Conservation (phyloP, 1,140 invertebrate genomes). For the Achroia grisella region DNA sequence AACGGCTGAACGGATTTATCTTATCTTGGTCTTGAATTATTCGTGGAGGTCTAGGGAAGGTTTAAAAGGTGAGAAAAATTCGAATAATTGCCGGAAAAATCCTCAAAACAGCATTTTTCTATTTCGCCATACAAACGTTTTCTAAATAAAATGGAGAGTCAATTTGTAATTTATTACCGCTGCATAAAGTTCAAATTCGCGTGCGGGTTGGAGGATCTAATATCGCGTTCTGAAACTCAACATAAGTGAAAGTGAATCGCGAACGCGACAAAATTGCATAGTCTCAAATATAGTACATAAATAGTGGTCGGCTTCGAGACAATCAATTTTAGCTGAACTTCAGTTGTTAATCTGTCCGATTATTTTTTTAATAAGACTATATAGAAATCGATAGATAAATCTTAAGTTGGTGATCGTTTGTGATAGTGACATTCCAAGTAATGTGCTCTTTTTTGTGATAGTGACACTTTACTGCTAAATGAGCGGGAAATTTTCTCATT, state of each 20-base stretch:
- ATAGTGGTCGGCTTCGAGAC: neutral
- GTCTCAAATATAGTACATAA: neutral
- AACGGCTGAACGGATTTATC: neutral
- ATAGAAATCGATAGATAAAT: neutral
- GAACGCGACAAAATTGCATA: neutral
- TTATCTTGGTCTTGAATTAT: neutral
- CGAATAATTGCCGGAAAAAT: neutral
- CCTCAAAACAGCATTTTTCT: too few species aligned
- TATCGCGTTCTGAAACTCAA: neutral
- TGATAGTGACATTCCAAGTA: slow-evolving; percentile 20
- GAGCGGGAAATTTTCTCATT: slow-evolving; percentile 16
- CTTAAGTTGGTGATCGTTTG: slow-evolving; percentile 13
- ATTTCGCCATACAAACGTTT: neutral
- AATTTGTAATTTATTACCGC: slow-evolving; percentile 1
- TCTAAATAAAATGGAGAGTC: slow-evolving; percentile 13
- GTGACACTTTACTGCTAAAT: slow-evolving; percentile 18
- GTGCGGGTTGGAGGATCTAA: neutral
- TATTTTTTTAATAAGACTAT: slow-evolving; percentile 1
- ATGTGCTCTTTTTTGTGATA: slow-evolving; percentile 17
- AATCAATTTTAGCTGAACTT: slow-evolving; percentile 4
- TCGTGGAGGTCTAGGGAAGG: neutral
- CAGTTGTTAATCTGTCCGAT: neutral
- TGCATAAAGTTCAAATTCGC: neutral
- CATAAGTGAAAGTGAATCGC: neutral
- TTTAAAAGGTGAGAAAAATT: neutral